Evolutionary conservation across 53 echinoderm and acorn worm genomes (phyloP).

Genomic region (Arbacia lixula): DNA sequence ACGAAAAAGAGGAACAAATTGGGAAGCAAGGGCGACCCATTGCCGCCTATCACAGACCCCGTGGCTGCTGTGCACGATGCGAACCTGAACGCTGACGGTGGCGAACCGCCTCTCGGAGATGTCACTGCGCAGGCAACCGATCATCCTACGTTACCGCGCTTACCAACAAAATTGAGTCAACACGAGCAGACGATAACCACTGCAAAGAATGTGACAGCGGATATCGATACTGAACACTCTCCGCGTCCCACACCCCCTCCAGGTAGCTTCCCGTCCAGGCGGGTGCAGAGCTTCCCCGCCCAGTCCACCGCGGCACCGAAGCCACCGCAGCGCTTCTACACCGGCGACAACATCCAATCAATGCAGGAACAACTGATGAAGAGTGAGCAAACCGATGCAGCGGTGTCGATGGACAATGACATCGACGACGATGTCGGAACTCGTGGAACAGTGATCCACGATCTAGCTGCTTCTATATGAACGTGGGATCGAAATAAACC

Average conservation of each 20-base stretch:
- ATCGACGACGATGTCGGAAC: too few relatives aligned
- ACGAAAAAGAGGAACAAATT: conserved; percentile 10
- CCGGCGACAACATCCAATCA: conserved; percentile 21
- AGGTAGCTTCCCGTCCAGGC: conserved; percentile 42
- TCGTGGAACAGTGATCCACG: too few relatives aligned
- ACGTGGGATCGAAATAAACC: too few relatives aligned
- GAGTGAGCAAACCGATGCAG: neutral
- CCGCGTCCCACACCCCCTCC: neutral
- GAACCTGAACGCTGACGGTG: neutral
- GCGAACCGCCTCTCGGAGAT: neutral
- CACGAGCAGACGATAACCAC: neutral
- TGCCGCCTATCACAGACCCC: conserved; percentile 38
- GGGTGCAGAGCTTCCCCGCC: conserved; percentile 47
- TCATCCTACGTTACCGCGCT: too few relatives aligned
- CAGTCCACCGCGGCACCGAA: neutral
- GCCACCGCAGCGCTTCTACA: conserved; percentile 31
- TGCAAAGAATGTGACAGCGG: neutral
- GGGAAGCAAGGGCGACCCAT: neutral
- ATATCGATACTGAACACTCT: neutral
- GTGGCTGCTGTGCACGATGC: conserved; percentile 36
- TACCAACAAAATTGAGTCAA: too few relatives aligned
- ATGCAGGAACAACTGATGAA: neutral
- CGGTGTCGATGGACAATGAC: neutral
- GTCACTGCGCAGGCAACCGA: neutral
- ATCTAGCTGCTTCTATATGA: conserved; percentile 17